phyloP scores from a whole-genome alignment of 2,797 vertebrate genomes.

The Lagocephalus sceleratus region DNA sequence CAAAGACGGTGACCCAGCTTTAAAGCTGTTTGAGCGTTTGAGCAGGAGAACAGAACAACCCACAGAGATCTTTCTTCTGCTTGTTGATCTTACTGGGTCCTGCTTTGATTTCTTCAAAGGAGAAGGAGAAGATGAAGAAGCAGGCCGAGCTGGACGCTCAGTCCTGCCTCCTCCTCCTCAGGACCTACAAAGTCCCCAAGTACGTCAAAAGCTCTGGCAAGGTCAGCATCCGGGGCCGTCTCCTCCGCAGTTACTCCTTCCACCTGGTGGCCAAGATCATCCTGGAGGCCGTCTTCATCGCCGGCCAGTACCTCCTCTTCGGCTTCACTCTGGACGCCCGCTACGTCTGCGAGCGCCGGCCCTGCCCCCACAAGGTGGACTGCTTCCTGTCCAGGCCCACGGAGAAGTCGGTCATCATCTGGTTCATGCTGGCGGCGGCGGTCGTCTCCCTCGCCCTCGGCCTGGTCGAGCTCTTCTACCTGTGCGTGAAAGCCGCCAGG shows the following conservation, averaged over 20 bases:
- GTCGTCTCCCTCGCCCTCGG: slow-evolving; percentile 84
- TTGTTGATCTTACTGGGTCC: neutral
- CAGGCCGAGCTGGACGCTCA: slow-evolving; percentile 69
- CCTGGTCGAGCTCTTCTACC: slow-evolving; percentile 80
- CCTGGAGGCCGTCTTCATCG: slow-evolving; percentile 85
- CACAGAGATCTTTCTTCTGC: too few relatives aligned
- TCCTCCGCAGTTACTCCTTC: slow-evolving; percentile 86
- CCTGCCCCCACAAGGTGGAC: slow-evolving; percentile 90
- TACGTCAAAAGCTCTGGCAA: slow-evolving; percentile 79
- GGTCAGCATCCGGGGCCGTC: slow-evolving; percentile 83
- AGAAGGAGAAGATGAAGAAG: slow-evolving; percentile 78
- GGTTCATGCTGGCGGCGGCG: slow-evolving; percentile 93
- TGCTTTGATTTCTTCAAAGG: slow-evolving; percentile 35
- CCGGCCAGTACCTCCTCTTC: slow-evolving; percentile 90
- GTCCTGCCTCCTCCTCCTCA: slow-evolving; percentile 68
- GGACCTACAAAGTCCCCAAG: slow-evolving; percentile 80
- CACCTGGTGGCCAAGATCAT: slow-evolving; percentile 88
- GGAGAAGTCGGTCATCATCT: slow-evolving; percentile 94
- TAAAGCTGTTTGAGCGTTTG: too few relatives aligned
- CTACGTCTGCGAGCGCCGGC: slow-evolving; percentile 80
- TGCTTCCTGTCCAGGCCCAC: slow-evolving; percentile 94
- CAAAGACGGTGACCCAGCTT: too few relatives aligned
- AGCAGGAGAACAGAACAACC: too few relatives aligned
- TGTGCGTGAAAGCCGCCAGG: slow-evolving; percentile 78
- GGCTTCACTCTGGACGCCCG: slow-evolving; percentile 84